Conservation (phyloP, 2,888 invertebrate genomes). For the Cheilosia impressa region DNA sequence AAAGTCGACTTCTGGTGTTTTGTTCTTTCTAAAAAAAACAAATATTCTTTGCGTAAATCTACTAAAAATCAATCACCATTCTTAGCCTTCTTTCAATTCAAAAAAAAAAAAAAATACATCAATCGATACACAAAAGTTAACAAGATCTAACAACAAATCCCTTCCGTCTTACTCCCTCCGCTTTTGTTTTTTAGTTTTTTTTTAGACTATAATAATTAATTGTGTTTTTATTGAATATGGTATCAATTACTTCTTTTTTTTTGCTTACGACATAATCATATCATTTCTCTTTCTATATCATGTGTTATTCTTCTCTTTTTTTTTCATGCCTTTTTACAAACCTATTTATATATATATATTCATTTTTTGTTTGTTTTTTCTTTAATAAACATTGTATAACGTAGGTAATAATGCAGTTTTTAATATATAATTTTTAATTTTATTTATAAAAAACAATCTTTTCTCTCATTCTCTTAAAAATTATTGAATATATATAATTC, state of each 20-base stretch:
- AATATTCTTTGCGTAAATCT: neutral
- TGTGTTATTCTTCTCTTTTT: constrained; percentile 35
- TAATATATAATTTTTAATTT: constrained; percentile 63
- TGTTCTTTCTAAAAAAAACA: neutral
- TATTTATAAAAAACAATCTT: constrained; percentile 82
- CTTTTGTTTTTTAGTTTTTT: constrained; percentile 33
- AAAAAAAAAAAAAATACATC: constrained; percentile 11
- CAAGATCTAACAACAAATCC: constrained; percentile 45
- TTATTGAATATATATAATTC: constrained; percentile 72
- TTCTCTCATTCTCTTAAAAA: constrained; percentile 80
- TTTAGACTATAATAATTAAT: constrained; percentile 26
- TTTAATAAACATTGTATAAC: constrained; percentile 65
- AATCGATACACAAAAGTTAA: constrained; percentile 10
- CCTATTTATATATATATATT: constrained; percentile 50
- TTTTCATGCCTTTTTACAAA: constrained; percentile 54
- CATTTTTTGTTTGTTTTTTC: constrained; percentile 17
- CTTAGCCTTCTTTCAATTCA: constrained; percentile 15
- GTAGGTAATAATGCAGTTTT: constrained; percentile 68
- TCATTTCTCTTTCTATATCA: constrained; percentile 53
- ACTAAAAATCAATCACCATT: neutral
- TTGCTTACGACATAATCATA: constrained; percentile 57
- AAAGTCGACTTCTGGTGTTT: neutral
- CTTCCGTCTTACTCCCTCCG: constrained; percentile 36
- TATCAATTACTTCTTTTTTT: constrained; percentile 36
- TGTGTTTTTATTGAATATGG: constrained; percentile 40